These are phyloP conservation scores for Helobdella robusta DNA, from an alignment of 2,888 invertebrate genomes.

Conservation along the genomic window DNA sequence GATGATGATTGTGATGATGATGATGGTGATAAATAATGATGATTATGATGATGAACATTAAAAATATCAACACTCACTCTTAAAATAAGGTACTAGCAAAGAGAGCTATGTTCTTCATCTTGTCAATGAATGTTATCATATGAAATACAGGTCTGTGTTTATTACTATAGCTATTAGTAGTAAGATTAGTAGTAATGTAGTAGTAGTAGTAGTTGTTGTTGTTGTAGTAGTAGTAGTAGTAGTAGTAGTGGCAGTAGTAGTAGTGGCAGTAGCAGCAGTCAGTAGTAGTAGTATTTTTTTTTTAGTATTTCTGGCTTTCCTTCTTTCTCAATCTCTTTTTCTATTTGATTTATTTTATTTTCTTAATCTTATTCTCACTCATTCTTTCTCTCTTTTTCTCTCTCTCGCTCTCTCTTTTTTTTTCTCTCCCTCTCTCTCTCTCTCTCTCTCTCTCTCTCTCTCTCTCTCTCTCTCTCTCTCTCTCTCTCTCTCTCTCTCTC, in stretches of 20 bases:
- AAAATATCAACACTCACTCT: not conserved
- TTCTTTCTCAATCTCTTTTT: no score
- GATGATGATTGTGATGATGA: not conserved
- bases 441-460: no score
- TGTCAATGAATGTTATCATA: slow-evolving; percentile 38
- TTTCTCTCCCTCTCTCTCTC: no score
- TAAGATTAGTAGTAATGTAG: not conserved
- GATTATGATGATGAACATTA: not conserved
- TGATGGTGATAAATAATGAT: not conserved
- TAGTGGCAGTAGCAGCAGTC: not conserved
- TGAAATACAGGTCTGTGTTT: slow-evolving; percentile 42
- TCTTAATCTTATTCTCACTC: no score
- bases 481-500: no score
- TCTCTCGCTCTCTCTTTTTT: no score
- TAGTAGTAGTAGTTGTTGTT: not conserved
- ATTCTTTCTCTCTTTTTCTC: no score
- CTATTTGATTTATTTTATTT: no score
- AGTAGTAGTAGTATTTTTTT: not conserved
- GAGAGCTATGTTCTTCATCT: slow-evolving; percentile 43
- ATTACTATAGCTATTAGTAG: not conserved
- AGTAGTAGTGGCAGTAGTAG: not conserved
- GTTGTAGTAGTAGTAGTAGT: not conserved
- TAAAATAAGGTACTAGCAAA: slow-evolving; percentile 41
- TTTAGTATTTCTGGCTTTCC: not conserved
- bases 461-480: no score